Conservation (phyloP, 2,797 vertebrate genomes). For the Onychomys leucogaster region DNA sequence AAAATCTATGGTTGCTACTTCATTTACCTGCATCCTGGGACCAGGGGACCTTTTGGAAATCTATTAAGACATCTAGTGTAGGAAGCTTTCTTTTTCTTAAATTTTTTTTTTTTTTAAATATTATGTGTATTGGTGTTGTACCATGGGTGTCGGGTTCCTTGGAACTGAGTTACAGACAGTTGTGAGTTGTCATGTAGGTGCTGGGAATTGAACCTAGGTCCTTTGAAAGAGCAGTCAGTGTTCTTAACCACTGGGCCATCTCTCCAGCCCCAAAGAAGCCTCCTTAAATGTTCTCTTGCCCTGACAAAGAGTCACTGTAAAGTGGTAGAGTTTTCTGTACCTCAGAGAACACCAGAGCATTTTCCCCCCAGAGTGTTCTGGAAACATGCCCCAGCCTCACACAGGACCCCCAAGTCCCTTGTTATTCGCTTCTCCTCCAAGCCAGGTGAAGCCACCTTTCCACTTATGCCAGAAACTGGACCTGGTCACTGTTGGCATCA, state of each 20-base stretch:
- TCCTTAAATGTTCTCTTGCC: rapidly evolving
- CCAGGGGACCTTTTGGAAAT: not conserved
- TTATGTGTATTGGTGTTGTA: too few species aligned
- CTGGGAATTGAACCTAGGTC: too few species aligned
- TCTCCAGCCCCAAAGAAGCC: too few species aligned
- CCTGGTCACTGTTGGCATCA: conserved; percentile 18
- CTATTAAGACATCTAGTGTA: not conserved
- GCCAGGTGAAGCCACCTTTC: conserved; percentile 74
- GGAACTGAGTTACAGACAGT: too few species aligned
- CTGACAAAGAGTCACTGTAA: not conserved
- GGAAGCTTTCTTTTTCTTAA: not conserved
- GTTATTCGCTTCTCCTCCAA: not conserved
- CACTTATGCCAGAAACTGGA: conserved; percentile 57
- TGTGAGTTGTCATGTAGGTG: too few species aligned
- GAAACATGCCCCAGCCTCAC: not conserved
- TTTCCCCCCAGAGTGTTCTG: not conserved
- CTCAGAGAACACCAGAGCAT: not conserved
- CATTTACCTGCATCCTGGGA: not conserved
- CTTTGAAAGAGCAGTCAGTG: too few species aligned
- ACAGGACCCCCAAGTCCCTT: rapidly evolving
- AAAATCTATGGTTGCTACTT: not conserved
- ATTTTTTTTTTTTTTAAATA: too few species aligned
- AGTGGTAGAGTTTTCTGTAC: not conserved
- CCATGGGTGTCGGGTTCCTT: too few species aligned
- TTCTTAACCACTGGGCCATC: too few species aligned